A percentile compares a stretch with the other conserved stretches of the same genome.
phyloP scores from a whole-genome alignment of 2,113 vertebrate genomes.

The Lonchura striata region DNA sequence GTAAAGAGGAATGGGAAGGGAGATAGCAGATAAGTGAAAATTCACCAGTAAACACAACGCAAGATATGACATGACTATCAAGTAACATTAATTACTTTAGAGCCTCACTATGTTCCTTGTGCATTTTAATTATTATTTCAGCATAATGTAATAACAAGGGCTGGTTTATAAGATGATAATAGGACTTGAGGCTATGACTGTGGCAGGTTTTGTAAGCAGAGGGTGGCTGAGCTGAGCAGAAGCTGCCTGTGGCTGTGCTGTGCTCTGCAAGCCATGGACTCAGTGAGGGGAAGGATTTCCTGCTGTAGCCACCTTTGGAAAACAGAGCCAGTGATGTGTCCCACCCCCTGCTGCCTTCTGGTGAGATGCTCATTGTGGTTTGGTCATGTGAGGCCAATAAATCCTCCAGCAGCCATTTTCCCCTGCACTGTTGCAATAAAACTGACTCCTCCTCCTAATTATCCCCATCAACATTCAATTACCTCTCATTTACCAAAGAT shows the following conservation, averaged over 20 bases:
- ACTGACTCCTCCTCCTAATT: background rate
- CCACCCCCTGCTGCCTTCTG: background rate
- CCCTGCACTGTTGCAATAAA: background rate
- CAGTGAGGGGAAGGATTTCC: background rate
- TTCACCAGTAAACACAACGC: slow-evolving; percentile 9
- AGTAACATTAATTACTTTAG: slow-evolving; percentile 38
- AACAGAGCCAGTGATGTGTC: background rate
- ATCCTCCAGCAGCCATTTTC: background rate
- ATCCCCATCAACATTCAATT: background rate
- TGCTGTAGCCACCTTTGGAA: background rate
- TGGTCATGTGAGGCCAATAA: background rate
- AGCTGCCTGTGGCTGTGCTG: background rate
- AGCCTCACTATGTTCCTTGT: slow-evolving; percentile 33
- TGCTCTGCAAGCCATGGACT: fast-evolving
- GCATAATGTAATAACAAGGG: slow-evolving; percentile 13
- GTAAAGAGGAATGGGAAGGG: background rate
- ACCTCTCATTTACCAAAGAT: background rate
- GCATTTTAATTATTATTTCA: slow-evolving; percentile 59
- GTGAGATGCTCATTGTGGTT: background rate
- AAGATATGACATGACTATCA: slow-evolving; percentile 57
- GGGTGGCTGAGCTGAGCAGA: background rate
- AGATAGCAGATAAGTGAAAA: slow-evolving; percentile 12
- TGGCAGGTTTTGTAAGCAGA: slow-evolving; percentile 32
- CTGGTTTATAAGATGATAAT: background rate
- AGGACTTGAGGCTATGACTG: slow-evolving; percentile 22